These are phyloP conservation scores for Tinamus major DNA, from an alignment of 2,797 vertebrate species.

Conservation along the genomic window DNA sequence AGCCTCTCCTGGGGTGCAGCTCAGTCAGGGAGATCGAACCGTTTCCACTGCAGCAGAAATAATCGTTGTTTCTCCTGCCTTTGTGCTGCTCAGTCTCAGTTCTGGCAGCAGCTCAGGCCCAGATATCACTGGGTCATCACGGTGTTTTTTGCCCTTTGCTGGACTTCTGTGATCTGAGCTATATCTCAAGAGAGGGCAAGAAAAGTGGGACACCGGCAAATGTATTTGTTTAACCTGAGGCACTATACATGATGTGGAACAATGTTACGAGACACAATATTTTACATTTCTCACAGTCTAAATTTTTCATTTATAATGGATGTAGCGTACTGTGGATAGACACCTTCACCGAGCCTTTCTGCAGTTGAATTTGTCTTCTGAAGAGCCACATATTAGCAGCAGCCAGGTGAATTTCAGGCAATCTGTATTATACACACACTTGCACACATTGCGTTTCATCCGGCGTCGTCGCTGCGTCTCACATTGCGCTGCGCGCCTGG, in stretches of 20 bases:
- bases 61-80: background rate
- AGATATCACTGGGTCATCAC: background rate
- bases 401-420: background rate
- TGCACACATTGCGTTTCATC: fast-evolving
- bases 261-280: fast-evolving
- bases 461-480: fast-evolving
- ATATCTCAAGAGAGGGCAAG: background rate
- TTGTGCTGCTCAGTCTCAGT: background rate
- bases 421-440: background rate
- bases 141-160: fast-evolving
- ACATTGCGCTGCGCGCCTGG: fast-evolving
- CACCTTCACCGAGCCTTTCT: background rate
- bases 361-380: background rate
- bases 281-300: background rate
- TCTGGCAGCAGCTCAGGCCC: background rate
- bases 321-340: background rate
- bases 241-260: background rate
- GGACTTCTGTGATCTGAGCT: background rate
- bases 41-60: background rate
- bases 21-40: background rate
- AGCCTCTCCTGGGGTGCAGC: background rate
- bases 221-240: background rate
- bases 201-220: background rate
- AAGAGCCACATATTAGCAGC: fast-evolving
- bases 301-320: background rate